Evolutionary conservation across 2,113 vertebrate genomes (phyloP).

Genomic region (Entosphenus tridentatus): DNA sequence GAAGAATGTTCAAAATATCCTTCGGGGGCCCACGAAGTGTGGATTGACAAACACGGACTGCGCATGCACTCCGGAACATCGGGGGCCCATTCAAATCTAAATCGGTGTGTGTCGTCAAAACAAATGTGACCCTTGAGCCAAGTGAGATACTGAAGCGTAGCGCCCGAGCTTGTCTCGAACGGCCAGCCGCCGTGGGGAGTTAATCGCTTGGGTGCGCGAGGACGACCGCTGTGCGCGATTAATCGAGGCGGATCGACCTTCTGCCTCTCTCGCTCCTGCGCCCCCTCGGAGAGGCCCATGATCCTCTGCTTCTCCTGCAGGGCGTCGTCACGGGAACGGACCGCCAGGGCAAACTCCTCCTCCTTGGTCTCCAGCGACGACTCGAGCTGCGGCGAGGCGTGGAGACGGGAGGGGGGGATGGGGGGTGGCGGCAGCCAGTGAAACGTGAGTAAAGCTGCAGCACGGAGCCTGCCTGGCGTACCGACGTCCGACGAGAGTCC

Average conservation of each 20-base stretch:
- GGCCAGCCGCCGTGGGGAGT: background rate
- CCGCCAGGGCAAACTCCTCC: slow-evolving; percentile 14
- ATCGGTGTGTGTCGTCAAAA: background rate
- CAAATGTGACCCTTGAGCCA: background rate
- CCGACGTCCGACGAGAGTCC: background rate
- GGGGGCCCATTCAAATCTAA: background rate
- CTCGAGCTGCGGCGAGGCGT: slow-evolving; percentile 16
- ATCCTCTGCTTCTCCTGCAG: slow-evolving; percentile 19
- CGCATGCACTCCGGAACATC: background rate
- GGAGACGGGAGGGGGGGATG: background rate
- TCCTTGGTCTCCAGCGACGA: slow-evolving; percentile 18
- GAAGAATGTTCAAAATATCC: too few species aligned
- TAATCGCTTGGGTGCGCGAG: too few species aligned
- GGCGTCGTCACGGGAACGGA: slow-evolving; percentile 15
- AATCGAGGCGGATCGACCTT: slow-evolving; percentile 12
- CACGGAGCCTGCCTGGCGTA: background rate
- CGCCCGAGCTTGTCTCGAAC: background rate
- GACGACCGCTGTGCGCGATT: too few species aligned
- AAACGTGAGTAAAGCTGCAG: background rate
- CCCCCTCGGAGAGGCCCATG: slow-evolving; percentile 15
- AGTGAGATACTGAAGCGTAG: background rate
- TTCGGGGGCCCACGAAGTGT: too few species aligned
- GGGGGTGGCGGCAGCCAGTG: background rate
- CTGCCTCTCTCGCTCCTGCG: slow-evolving; percentile 17
- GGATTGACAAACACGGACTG: too few species aligned